Base-by-base conservation (phyloP, 2,888 invertebrate genomes). In the Brachypalpus laphriformis region DNA sequence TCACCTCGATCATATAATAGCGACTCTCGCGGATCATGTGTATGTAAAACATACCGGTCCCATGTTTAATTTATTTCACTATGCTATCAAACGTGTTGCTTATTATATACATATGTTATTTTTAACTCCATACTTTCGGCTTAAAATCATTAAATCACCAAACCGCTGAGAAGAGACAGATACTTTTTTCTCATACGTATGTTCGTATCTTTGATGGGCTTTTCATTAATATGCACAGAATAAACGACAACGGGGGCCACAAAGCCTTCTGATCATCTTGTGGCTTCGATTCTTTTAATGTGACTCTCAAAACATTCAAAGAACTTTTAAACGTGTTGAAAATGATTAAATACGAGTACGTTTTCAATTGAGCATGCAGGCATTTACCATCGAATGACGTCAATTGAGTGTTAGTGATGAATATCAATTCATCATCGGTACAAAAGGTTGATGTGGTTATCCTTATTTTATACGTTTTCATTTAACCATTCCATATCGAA, bases 351-450 rank as follows among this genome's bases (percentile, higher is more conserved):
- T 31, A 37, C 5, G 18, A 25, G n/a, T n/a, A n/a, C n/a, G n/a
- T 42, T 76, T 25, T 49, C 37, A 22, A 14, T 16, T 34, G 18
- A 8, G 20, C 80, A 83, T 78, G 65, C 34, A 65, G 68, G 70
- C 28, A 83, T 83, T 83, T 51, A 49, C 47, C 68, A 40, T n/a
- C 25, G 42, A 34, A 70, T 85, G 83, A 85, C 83, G 83, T 85
- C 83, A 83, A 83, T 74, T 49, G 45, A 2, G 16, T 5, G 42
- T 14, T 25, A 45, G 63, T 14, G 2, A 4, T 59, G 80, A 80
- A 85, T 85, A 51, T 47, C 22, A 78, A 82, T 56, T 78, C 28
- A 49, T 42, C 20, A 51, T 28, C 8, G 16, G 37, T 56, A 28
- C 63, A 63, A 63, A 22, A 57, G 40, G 7, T 16, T 56, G 45